These are phyloP conservation scores for Saccostrea cuccullata DNA, from an alignment of 1,140 invertebrate species.

Conservation along the genomic window DNA sequence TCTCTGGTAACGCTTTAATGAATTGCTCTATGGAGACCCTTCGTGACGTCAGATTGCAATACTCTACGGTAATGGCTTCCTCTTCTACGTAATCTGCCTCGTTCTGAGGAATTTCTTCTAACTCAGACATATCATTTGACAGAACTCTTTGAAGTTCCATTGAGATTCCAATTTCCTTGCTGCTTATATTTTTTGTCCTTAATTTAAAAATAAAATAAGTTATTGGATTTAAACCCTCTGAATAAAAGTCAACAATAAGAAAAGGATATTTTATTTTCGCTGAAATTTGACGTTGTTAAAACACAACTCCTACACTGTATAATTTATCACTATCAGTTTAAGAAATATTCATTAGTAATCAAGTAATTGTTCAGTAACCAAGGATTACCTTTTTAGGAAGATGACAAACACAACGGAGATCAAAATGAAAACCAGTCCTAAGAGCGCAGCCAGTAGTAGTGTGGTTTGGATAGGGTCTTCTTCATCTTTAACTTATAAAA, in stretches of 20 bases:
- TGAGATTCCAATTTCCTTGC: not conserved
- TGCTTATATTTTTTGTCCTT: not conserved
- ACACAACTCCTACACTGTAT: not conserved
- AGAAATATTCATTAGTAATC: not conserved
- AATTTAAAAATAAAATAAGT: not conserved
- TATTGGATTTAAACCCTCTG: not conserved
- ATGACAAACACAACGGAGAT: not conserved
- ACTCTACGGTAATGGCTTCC: slow-evolving; percentile 7
- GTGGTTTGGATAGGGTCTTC: not conserved
- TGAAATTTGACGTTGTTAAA: not conserved
- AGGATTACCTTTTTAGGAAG: not conserved
- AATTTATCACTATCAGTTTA: not conserved
- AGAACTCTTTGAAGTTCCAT: not conserved
- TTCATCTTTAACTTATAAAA: too few relatives aligned
- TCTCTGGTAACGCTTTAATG: not conserved
- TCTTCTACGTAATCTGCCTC: not conserved
- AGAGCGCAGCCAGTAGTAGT: not conserved
- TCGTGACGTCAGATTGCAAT: not conserved
- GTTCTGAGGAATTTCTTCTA: not conserved
- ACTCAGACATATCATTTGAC: not conserved
- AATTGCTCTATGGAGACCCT: not conserved
- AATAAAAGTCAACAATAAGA: not conserved
- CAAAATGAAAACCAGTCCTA: not conserved
- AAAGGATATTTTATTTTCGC: not conserved
- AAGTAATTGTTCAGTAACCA: too few relatives aligned